Evolutionary conservation across 2,888 invertebrate genomes (phyloP), one percentile per base, ranked within the genome.

Genomic region (Emmelina monodactyla): DNA sequence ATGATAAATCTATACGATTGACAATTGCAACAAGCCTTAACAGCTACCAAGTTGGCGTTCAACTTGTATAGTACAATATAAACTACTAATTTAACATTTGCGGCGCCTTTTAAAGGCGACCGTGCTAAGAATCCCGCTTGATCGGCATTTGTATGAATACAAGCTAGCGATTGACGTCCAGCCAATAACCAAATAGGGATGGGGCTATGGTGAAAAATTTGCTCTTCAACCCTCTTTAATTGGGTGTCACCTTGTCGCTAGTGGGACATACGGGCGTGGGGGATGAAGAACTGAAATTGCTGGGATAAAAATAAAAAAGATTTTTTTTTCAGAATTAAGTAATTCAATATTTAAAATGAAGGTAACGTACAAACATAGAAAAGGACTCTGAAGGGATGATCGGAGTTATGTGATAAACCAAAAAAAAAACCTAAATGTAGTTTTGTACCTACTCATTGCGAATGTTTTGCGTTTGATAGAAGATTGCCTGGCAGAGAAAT

Each of bases 61-160:
- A 29, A 25, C 33, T 29, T 38, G 40, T 36, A 35, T 32, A 38
- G 37, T 32, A 40, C 40, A 40, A 40, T 40, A 38, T 37, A 31
- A 22, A 16, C 35, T 38, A 40, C 40, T 40, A 40, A 40, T 40
- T 40, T 40, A 40, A 29, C 28, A 16, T 22, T n/a, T 35, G 37
- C 38, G 40, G 79, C 60, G 44, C 79, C 78, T 62, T 79, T 69
- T 79, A 80, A 49, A 79, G 79, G 35, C 46, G 33, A 38, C 55
- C 57, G 72, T 67, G 76, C 62, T 72, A 68, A 73, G 76, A 75
- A 68, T 69, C 64, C 63, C 50, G 55, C 59, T 68, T 79, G 80
- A 80, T 79, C 54, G 80, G 79, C 80, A 62, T 73, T 76, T 80
- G 78, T 80, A 80, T 80, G 71, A 76, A 55, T 55, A 51, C 54